Evolutionary conservation across 1,140 invertebrate species (phyloP), one percentile per base, ranked within the genome.

Genomic region (Drosophila dunni): DNA sequence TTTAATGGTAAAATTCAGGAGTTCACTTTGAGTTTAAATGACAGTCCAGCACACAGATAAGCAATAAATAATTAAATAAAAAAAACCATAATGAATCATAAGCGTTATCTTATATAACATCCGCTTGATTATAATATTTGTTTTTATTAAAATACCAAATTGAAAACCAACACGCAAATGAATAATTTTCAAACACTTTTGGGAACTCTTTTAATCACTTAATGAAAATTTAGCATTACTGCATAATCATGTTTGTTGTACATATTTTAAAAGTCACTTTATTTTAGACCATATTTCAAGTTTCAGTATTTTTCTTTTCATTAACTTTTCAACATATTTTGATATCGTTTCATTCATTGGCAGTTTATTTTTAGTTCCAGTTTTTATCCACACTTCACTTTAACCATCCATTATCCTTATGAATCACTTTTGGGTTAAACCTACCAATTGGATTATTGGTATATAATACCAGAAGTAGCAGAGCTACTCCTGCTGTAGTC

Each of bases 401-500:
- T 13, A 13, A 40, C 11, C 33, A 17, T 9, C 2, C 36, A n/a
- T 67, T 62, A 45, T 72, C 61, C 57, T 36, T 54, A 46, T 48
- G 6, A 46, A 54, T 48, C 38, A 57, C 54, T 11, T 11, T 13
- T 70, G 40, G 29, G 36, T 36, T 34, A 2, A 44, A 83, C 83
- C 75, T 84, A 88, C 84, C 84, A 72, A 69, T 70, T 64, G 56
- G 79, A 81, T 73, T 77, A 68, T 57, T 65, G 58, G 63, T 50
- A 60, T 71, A 62, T 15, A 88, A 38, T 51, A 75, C 48, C 60
- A 88, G 74, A 48, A 79, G 58, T 75, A 79, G 70, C 69, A 84
- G 45, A 29, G 81, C 70, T 61, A 81, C 65, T 69, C 81, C 74
- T 44, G 58, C 2, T 53, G 67, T 60, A 36, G 36, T 69, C 69